phyloP scores from a whole-genome alignment of 2,797 vertebrate species.

The Rhinophrynus dorsalis region DNA sequence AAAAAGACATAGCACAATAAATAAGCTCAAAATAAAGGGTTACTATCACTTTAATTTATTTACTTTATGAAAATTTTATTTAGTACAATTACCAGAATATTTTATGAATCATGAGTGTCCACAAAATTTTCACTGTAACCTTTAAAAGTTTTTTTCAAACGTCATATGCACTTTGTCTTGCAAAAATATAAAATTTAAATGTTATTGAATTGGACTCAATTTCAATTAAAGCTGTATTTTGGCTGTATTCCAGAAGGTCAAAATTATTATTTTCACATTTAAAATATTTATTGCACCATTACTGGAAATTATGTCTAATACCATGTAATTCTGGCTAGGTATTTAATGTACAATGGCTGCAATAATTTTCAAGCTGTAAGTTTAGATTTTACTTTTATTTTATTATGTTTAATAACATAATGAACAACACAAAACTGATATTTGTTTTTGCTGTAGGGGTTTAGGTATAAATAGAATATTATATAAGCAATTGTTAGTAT shows the following conservation, averaged over 20 bases:
- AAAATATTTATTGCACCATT: conserved; percentile 36
- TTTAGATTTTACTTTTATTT: neutral
- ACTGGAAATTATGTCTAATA: conserved; percentile 4
- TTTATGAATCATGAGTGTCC: too few species aligned
- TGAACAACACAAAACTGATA: neutral
- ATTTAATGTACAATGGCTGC: neutral
- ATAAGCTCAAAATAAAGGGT: too few species aligned
- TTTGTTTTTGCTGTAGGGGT: too few species aligned
- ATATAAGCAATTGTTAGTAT: too few species aligned
- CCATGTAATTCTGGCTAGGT: conserved; percentile 10
- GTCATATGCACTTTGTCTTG: too few species aligned
- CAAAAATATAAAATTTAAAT: neutral
- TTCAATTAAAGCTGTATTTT: conserved; percentile 20
- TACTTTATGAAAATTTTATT: too few species aligned
- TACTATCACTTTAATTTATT: too few species aligned
- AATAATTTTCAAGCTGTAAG: conserved; percentile 11
- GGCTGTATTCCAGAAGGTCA: neutral
- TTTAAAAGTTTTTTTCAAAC: too few species aligned
- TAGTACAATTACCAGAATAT: too few species aligned
- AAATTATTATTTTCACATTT: conserved; percentile 23
- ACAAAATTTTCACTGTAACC: too few species aligned
- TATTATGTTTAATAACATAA: neutral
- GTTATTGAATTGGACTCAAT: conserved; percentile 6
- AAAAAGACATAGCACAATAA: too few species aligned
- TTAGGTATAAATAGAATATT: too few species aligned